Percentiles rank a stretch among this genome's conserved stretches.
phyloP scores from a whole-genome alignment of 2,797 vertebrate genomes.

The Podarcis siculus region DNA sequence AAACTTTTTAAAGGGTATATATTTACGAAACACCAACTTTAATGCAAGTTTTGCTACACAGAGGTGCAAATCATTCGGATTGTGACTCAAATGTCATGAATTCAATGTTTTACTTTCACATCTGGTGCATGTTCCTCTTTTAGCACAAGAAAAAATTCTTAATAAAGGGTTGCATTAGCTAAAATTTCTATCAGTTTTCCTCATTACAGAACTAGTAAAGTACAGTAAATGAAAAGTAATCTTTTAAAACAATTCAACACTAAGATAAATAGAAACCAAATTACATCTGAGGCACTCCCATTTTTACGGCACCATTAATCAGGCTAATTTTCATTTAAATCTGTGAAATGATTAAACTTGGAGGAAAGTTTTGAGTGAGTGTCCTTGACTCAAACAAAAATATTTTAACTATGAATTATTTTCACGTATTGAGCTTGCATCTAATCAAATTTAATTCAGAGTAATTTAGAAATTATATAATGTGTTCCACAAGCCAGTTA shows the following conservation, averaged over 20 bases:
- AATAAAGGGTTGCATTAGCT: not conserved
- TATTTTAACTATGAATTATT: not conserved
- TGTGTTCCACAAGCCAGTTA: not conserved
- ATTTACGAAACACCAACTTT: not conserved
- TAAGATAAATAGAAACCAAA: not conserved
- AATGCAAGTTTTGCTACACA: not conserved
- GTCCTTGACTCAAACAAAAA: not conserved
- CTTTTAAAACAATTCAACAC: slow-evolving; percentile 9
- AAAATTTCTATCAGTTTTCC: slow-evolving; percentile 5
- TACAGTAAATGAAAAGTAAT: not conserved
- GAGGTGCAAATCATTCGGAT: not conserved
- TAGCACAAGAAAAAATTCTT: not conserved
- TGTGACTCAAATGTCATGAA: not conserved
- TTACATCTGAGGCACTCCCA: not conserved
- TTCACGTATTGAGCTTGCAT: not conserved
- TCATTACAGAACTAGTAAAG: slow-evolving; percentile 8
- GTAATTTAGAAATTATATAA: slow-evolving; percentile 5
- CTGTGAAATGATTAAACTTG: slow-evolving; percentile 6
- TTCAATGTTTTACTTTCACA: not conserved
- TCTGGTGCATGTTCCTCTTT: not conserved
- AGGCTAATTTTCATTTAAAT: not conserved
- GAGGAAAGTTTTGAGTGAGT: not conserved
- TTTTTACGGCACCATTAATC: slow-evolving; percentile 1
- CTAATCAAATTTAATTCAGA: not conserved
- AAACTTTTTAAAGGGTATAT: not conserved